Evolutionary conservation across 2,113 vertebrate genomes (phyloP).

Genomic region (Lanius ludovicianus): DNA sequence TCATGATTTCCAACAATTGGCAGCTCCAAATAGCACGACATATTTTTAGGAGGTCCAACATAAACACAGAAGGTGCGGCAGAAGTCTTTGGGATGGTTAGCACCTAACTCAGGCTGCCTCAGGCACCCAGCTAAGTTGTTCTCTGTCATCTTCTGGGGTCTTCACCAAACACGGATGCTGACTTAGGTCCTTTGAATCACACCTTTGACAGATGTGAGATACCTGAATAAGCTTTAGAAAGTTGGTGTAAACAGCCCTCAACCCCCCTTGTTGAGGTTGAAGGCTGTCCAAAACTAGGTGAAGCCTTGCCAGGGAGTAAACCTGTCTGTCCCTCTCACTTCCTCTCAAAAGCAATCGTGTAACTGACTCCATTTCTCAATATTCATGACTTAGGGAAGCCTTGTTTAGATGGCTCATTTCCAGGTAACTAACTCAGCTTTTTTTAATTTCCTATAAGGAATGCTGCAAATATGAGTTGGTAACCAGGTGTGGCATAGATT

Average conservation of each 20-base stretch:
- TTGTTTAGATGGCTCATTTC: slow-evolving; percentile 72
- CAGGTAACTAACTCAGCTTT: slow-evolving; percentile 80
- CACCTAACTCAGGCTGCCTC: neutral
- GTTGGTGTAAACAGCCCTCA: neutral
- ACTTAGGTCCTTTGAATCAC: neutral
- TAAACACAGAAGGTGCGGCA: neutral
- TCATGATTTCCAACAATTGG: neutral
- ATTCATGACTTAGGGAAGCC: slow-evolving; percentile 28
- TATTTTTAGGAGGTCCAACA: slow-evolving; percentile 3
- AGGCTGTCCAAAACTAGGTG: neutral
- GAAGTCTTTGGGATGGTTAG: neutral
- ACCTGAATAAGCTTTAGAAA: slow-evolving; percentile 11
- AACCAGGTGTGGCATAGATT: slow-evolving; percentile 85
- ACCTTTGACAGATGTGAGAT: neutral
- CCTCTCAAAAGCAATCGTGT: neutral
- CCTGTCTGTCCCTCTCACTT: neutral
- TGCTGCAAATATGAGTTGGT: slow-evolving; percentile 78
- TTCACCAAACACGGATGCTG: neutral
- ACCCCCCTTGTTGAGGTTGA: neutral
- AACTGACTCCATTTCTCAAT: neutral
- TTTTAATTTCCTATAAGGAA: slow-evolving; percentile 79
- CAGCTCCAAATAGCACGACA: neutral
- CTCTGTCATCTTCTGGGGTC: neutral
- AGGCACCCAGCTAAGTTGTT: neutral
- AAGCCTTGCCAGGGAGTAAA: neutral